Conservation (phyloP, 2,113 vertebrate species). For the Cyphomyrus plagiostoma region DNA sequence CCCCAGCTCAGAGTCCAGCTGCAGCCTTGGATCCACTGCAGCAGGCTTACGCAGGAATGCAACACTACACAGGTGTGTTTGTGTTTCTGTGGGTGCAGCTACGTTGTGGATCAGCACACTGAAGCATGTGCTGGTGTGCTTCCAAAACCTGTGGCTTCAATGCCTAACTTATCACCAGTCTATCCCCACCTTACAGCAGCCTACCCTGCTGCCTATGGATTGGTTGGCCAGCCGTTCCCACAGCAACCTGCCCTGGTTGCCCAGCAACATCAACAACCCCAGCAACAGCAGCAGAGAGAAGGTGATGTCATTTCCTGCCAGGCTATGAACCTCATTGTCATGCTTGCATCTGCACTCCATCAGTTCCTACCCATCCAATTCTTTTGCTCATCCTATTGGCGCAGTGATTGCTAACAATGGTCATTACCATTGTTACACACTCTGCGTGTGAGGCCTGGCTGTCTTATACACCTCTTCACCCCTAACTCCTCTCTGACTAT, state of each 20-base stretch:
- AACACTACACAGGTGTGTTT: conserved; percentile 82
- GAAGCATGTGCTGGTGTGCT: conserved; percentile 35
- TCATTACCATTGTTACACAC: background rate
- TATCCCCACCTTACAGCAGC: conserved; percentile 60
- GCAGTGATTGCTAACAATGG: background rate
- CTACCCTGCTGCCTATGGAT: conserved; percentile 81
- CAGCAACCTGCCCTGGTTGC: conserved; percentile 76
- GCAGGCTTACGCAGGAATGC: conserved; percentile 87
- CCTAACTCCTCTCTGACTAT: background rate
- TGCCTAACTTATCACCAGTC: conserved; percentile 33
- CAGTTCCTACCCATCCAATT: background rate
- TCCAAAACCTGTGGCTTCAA: conserved; percentile 34
- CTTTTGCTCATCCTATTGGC: background rate
- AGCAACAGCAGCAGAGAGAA: conserved; percentile 79
- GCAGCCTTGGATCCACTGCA: conserved; percentile 78
- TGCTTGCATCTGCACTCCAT: conserved; percentile 15
- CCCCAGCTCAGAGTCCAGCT: conserved; percentile 78
- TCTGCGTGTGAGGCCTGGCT: background rate
- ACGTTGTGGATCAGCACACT: background rate
- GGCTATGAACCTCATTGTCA: conserved; percentile 27
- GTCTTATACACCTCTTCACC: background rate
- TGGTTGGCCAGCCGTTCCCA: conserved; percentile 78
- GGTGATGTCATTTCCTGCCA: conserved; percentile 60
- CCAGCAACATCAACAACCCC: conserved; percentile 78
- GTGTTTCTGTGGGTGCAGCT: conserved; percentile 5